These are phyloP conservation scores for Malurus splendens DNA, from an alignment of 2,797 vertebrate species.

Conservation along the genomic window DNA sequence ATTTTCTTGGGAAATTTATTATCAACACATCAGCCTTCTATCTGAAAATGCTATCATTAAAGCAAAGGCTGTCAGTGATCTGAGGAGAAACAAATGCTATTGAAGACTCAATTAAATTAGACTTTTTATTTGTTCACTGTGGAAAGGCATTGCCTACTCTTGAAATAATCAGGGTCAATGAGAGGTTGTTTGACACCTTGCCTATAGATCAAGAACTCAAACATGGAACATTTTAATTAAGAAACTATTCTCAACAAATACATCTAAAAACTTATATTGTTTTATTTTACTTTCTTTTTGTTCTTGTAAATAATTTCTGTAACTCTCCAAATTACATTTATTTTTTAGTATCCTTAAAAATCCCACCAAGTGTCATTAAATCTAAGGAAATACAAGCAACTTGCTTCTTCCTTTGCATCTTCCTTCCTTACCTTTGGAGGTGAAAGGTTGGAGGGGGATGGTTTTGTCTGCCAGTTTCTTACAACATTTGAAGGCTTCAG, in stretches of 20 bases:
- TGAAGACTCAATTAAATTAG: background rate
- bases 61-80: background rate
- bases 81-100: background rate
- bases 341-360: background rate
- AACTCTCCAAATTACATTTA: background rate
- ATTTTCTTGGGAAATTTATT: background rate
- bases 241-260: background rate
- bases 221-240: background rate
- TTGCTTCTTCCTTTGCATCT: background rate
- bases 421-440: background rate
- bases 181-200: background rate
- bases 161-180: background rate
- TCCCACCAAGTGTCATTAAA: background rate
- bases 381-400: background rate
- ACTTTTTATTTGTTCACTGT: background rate
- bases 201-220: background rate
- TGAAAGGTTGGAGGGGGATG: fast-evolving
- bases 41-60: background rate
- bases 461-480: background rate
- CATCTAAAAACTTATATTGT: fast-evolving
- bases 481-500: background rate
- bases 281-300: background rate
- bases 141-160: background rate
- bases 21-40: background rate
- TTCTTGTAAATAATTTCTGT: background rate